Evolutionary conservation across 2,888 invertebrate genomes (phyloP), one percentile per base, ranked within the genome.

Genomic region (Antitype chi): DNA sequence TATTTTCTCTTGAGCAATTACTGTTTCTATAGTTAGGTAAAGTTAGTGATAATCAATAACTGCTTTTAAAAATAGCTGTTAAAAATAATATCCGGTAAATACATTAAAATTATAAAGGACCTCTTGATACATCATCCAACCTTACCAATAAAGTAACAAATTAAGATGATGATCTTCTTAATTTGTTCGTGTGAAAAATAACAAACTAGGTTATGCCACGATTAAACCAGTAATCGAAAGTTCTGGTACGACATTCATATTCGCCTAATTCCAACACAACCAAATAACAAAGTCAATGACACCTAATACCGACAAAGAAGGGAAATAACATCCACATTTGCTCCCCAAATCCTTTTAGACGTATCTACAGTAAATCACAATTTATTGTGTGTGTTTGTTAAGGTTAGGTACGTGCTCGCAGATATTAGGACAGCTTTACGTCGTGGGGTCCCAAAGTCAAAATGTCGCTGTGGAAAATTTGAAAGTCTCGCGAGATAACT

Each of bases 281-380:
- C 38, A 74, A 74, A 81, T 70, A 74, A 76, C 60, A 71, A 70
- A 77, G 52, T 32, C 62, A 70, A 67, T 66, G 53, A 71, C 66
- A 69, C 38, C 17, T 55, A 53, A 68, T n/a, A 64, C 15, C 43
- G 60, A 70, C 60, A 62, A 55, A 72, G 69, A 62, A 53, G n/a
- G 23, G 23, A 81, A 81, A 81, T 77, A 74, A 74, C 68, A 74
- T 76, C 49, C 70, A 70, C 47, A 78, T 82, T 85, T 78, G 28
- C 69, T 74, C 73, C 49, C 63, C 55, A 79, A 84, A 87, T 81
- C 81, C 74, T 47, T 74, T 82, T 71, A 72, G 59, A 76, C 59
- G 73, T 70, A 77, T 81, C 81, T 70, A 76, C 84, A 62, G 38
- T 80, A 76, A 85, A 83, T 83, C 74, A 74, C 72, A 76, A 81